Evolutionary conservation across 2,797 vertebrate species (phyloP).

Genomic region (Echeneis naucrates): DNA sequence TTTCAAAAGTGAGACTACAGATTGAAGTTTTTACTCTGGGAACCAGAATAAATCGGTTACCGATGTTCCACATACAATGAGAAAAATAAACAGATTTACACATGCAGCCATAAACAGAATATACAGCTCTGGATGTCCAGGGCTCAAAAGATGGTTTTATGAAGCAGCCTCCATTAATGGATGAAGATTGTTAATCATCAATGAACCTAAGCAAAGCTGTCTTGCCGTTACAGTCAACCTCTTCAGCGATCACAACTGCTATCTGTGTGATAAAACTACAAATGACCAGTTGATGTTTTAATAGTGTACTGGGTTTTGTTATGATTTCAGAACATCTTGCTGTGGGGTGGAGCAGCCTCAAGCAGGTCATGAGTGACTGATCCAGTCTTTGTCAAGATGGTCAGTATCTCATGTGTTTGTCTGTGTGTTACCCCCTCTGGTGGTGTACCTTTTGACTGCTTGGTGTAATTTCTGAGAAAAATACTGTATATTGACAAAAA

Average conservation of each 20-base stretch:
- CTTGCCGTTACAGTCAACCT: not conserved
- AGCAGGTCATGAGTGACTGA: no score
- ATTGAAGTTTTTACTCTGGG: not conserved
- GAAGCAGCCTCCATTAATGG: no score
- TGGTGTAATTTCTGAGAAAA: not conserved
- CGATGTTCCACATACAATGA: constrained; percentile 7
- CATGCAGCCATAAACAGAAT: constrained; percentile 26
- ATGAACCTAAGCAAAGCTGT: no score
- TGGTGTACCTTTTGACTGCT: not conserved
- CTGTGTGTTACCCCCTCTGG: not conserved
- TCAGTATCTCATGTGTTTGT: not conserved
- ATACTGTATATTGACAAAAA: no score
- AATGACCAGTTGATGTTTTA: not conserved
- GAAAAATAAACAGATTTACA: constrained; percentile 47
- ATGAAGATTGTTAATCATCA: not conserved
- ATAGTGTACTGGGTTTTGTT: not conserved
- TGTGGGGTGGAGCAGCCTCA: not conserved
- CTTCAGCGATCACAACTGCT: not conserved
- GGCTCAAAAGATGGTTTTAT: not conserved
- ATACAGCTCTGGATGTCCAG: constrained; percentile 6
- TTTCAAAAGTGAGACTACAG: constrained; percentile 1
- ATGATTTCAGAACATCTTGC: not conserved
- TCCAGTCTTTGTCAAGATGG: not conserved
- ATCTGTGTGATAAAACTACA: no score
- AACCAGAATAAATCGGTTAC: not conserved